phyloP scores from a whole-genome alignment of 2,797 vertebrate species.

The Sternotherus odoratus region DNA sequence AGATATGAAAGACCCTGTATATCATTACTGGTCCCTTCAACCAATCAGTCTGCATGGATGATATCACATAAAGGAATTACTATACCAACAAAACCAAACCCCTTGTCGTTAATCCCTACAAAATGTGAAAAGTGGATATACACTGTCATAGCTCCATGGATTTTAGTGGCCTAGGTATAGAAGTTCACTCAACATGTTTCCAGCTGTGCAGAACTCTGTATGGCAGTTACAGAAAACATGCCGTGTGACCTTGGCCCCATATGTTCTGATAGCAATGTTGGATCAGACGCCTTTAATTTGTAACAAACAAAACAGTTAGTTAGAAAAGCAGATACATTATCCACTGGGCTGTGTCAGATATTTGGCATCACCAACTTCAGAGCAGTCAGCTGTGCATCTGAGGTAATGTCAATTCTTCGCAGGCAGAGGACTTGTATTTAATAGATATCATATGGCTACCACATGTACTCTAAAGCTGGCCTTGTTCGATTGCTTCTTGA shows the following conservation, averaged over 20 bases:
- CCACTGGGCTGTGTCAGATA: conserved; percentile 46
- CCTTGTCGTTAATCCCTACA: not conserved
- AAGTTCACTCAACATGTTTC: accelerated
- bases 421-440: conserved; percentile 66
- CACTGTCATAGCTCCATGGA: accelerated
- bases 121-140: accelerated
- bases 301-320: conserved; percentile 10
- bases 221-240: not conserved
- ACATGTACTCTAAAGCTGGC: conserved; percentile 46
- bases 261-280: not conserved
- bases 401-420: conserved; percentile 73
- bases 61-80: not conserved
- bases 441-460: conserved; percentile 71
- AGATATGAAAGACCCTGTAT: not conserved
- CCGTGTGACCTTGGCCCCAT: not conserved
- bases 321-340: conserved; percentile 43
- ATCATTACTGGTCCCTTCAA: not conserved
- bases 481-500: conserved; percentile 67
- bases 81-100: accelerated
- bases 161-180: not conserved
- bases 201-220: accelerated
- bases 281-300: not conserved
- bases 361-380: conserved; percentile 61
- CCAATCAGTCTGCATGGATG: accelerated
- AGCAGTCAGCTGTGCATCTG: conserved; percentile 68